phyloP scores from a whole-genome alignment of 2,113 vertebrate species.

The Corapipo altera region DNA sequence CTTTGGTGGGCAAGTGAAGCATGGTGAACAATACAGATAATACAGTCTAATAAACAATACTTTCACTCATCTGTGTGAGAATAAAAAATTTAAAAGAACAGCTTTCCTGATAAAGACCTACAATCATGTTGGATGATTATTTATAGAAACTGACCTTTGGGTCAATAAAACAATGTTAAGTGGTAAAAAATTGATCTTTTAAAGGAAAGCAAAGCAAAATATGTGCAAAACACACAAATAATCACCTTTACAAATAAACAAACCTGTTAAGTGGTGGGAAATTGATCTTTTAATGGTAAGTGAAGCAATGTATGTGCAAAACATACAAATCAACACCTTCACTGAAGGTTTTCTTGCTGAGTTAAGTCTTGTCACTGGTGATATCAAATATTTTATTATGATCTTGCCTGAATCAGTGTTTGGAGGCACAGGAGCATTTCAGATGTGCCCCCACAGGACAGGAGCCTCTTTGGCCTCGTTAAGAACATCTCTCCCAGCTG shows the following conservation, averaged over 20 bases:
- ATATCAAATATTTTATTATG: too few relatives aligned
- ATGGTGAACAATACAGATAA: too few relatives aligned
- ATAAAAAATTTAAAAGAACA: neutral
- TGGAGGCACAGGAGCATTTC: neutral
- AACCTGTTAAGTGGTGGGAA: neutral
- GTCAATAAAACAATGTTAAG: neutral
- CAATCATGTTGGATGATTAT: rapidly evolving
- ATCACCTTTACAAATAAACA: neutral
- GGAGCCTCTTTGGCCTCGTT: neutral
- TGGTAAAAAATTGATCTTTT: neutral
- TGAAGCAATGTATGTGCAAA: neutral
- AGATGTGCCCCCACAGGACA: neutral
- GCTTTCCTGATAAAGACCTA: neutral
- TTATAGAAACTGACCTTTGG: neutral
- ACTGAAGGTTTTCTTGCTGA: neutral
- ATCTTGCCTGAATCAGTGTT: neutral
- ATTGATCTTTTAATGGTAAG: neutral
- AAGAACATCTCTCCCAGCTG: neutral
- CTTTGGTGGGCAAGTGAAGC: neutral
- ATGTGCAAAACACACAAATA: neutral
- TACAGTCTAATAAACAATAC: neutral
- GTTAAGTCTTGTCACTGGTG: neutral
- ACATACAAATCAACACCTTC: neutral
- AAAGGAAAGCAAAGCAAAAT: neutral
- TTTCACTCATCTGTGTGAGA: neutral